Conservation (phyloP, 2,888 invertebrate species). For the Volucella bombylans region DNA sequence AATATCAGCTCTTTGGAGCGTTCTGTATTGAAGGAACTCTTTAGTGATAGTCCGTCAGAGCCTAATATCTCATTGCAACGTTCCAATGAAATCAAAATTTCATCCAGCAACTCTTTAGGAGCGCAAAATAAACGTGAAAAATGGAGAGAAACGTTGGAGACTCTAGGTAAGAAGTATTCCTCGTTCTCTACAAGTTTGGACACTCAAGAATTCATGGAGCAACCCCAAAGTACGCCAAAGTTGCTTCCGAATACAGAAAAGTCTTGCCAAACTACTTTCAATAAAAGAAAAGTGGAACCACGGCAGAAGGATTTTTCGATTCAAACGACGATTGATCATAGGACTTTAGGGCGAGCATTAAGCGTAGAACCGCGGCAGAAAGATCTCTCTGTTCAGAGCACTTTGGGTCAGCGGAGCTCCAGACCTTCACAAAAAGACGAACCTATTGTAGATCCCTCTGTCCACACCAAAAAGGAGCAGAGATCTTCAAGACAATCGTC, state of each 20-base stretch:
- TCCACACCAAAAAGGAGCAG: too few species aligned
- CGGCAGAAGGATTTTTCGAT: neutral
- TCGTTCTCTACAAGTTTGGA: constrained; percentile 45
- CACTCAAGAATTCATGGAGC: constrained; percentile 41
- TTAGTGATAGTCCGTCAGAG: constrained; percentile 74
- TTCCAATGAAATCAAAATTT: constrained; percentile 1
- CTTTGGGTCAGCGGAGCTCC: too few species aligned
- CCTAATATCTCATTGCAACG: constrained; percentile 49
- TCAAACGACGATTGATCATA: too few species aligned
- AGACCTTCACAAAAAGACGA: too few species aligned
- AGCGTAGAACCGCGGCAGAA: neutral
- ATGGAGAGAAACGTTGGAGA: constrained; percentile 73
- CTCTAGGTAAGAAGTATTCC: constrained; percentile 72
- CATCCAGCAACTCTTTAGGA: constrained; percentile 1
- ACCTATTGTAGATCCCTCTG: too few species aligned
- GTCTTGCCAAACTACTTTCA: constrained; percentile 27
- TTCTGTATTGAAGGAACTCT: constrained; percentile 79
- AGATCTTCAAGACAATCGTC: too few species aligned
- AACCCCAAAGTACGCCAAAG: constrained; percentile 61
- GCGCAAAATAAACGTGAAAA: constrained; percentile 59
- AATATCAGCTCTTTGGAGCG: constrained; percentile 80
- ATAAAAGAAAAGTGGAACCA: neutral
- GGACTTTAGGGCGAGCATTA: neutral
- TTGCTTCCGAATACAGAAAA: constrained; percentile 29
- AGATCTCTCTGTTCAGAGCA: too few species aligned